Evolutionary conservation across 2,113 vertebrate genomes (phyloP).

Genomic region (Empidonax traillii): DNA sequence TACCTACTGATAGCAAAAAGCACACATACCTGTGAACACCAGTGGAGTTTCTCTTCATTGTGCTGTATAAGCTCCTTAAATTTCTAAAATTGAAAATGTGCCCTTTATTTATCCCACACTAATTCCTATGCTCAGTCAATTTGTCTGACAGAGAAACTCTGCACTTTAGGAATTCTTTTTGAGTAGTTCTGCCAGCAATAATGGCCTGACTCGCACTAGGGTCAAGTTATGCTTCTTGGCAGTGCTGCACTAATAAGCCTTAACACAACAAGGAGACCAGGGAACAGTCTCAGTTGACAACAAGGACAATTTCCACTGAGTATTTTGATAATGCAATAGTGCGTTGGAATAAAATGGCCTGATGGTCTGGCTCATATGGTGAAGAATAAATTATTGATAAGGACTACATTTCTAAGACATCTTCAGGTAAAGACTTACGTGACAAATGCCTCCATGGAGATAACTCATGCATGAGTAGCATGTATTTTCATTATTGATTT

Average conservation of each 20-base stretch:
- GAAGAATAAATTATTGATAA: conserved; percentile 35
- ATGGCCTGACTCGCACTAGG: background rate
- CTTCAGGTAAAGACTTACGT: background rate
- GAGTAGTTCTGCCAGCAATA: background rate
- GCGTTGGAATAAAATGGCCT: background rate
- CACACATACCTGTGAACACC: background rate
- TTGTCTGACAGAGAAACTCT: background rate
- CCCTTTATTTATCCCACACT: background rate
- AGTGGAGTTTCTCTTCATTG: background rate
- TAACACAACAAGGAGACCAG: background rate
- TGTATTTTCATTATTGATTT: conserved; percentile 57
- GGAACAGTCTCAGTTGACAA: background rate
- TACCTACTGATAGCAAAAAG: background rate
- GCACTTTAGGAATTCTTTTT: background rate
- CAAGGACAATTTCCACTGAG: background rate
- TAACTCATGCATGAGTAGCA: background rate
- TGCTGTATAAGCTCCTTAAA: background rate
- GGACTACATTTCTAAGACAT: background rate
- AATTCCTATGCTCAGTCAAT: background rate
- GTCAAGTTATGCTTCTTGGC: background rate
- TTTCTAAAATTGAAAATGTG: background rate
- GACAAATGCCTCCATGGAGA: background rate
- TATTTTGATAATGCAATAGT: background rate
- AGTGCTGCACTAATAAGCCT: background rate
- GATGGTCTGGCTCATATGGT: background rate